phyloP scores from a whole-genome alignment of 2,888 invertebrate species.

The Ennomos fuscantarius region DNA sequence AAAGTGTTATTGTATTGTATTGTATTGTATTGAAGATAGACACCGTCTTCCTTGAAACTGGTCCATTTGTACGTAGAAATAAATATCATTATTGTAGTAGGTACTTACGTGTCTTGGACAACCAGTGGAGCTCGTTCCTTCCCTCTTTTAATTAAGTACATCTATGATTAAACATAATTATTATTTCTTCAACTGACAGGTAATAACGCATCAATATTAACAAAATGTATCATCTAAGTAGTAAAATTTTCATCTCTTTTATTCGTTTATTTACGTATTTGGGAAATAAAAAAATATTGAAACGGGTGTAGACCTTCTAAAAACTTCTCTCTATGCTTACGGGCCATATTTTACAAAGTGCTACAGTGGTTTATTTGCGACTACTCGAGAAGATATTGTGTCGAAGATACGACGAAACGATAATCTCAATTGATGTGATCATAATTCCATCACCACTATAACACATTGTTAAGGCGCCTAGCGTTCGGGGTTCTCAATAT shows the following conservation, averaged over 20 bases:
- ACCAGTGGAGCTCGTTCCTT: too few relatives aligned
- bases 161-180: too few relatives aligned
- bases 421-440: slow-evolving; percentile 23
- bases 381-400: slow-evolving; percentile 22
- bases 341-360: slow-evolving; percentile 59
- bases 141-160: too few relatives aligned
- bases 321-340: slow-evolving; percentile 53
- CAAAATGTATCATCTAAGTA: slow-evolving; percentile 13
- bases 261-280: slow-evolving; percentile 7
- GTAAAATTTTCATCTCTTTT: slow-evolving; percentile 11
- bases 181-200: background rate
- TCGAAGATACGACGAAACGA: slow-evolving; percentile 22
- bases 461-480: slow-evolving; percentile 48
- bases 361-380: slow-evolving; percentile 52
- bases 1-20: too few relatives aligned
- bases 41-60: too few relatives aligned
- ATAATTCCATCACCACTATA: slow-evolving; percentile 48
- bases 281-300: slow-evolving; percentile 23
- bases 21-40: too few relatives aligned
- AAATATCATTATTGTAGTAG: too few relatives aligned
- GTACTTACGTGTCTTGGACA: too few relatives aligned
- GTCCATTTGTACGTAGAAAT: too few relatives aligned
- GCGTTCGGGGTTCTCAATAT: slow-evolving; percentile 17
- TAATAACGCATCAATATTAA: slow-evolving; percentile 6
- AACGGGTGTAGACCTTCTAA: slow-evolving; percentile 31